Evolutionary conservation across 2,797 vertebrate genomes (phyloP).

Genomic region (Lagocephalus sceleratus): DNA sequence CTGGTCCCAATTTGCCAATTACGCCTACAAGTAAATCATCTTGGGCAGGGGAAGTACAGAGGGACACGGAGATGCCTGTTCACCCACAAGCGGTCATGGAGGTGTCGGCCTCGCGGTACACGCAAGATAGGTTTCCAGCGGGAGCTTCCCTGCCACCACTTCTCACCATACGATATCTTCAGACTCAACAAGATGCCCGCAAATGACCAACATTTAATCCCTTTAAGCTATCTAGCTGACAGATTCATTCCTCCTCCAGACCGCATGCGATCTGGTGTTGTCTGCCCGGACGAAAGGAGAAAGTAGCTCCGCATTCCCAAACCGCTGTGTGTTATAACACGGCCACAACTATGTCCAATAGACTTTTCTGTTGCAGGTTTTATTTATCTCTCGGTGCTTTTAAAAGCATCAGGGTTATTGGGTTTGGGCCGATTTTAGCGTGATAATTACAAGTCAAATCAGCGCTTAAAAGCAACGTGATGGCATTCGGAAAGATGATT

Average conservation of each 20-base stretch:
- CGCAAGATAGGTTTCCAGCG: constrained; percentile 26
- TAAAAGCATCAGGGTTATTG: constrained; percentile 56
- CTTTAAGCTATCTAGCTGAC: constrained; percentile 65
- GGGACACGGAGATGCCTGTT: constrained; percentile 20
- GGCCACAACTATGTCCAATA: constrained; percentile 66
- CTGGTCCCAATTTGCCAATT: constrained; percentile 55
- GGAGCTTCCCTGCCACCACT: constrained; percentile 34
- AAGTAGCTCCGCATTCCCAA: constrained; percentile 53
- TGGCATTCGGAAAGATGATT: constrained; percentile 9
- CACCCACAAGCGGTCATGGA: constrained; percentile 42
- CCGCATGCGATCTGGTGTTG: constrained; percentile 61
- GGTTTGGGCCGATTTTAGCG: constrained; percentile 31
- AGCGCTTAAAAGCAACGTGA: constrained; percentile 36
- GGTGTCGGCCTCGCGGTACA: constrained; percentile 32
- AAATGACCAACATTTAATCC: constrained; percentile 45
- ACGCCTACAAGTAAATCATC: constrained; percentile 44
- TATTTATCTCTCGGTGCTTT: constrained; percentile 26
- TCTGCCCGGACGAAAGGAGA: constrained; percentile 55
- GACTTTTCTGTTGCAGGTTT: constrained; percentile 33
- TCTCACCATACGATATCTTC: constrained; percentile 37
- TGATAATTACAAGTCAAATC: constrained; percentile 51
- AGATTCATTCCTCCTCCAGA: constrained; percentile 62
- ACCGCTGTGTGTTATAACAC: constrained; percentile 57
- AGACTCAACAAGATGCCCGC: constrained; percentile 35
- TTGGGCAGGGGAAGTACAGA: constrained; percentile 40